phyloP scores from a whole-genome alignment of 2,888 invertebrate species.

The Pasiphila rectangulata region DNA sequence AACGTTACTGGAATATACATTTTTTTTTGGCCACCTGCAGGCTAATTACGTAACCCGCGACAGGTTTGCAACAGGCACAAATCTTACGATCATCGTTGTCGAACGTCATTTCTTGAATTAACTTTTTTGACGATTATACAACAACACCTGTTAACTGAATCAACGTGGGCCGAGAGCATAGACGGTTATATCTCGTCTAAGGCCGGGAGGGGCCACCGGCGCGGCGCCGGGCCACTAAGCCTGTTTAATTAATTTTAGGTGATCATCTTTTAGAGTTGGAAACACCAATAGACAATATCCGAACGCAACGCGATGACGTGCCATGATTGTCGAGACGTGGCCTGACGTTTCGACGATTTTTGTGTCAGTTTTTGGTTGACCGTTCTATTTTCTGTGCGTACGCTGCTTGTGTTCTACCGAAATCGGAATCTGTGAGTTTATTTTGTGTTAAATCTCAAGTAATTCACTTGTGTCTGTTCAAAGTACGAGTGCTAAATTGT shows the following conservation, averaged over 20 bases:
- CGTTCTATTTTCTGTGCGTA: conserved; percentile 29
- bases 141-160: neutral
- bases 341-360: conserved; percentile 60
- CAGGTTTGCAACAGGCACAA: too few relatives aligned
- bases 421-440: conserved; percentile 17
- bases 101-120: too few relatives aligned
- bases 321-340: conserved; percentile 69
- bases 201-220: too few relatives aligned
- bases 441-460: neutral
- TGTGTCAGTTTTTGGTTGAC: conserved; percentile 34
- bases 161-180: too few relatives aligned
- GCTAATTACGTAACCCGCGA: too few relatives aligned
- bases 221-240: too few relatives aligned
- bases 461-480: neutral
- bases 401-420: conserved; percentile 26
- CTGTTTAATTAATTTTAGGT: too few relatives aligned
- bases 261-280: conserved; percentile 11
- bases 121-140: too few relatives aligned
- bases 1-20: too few relatives aligned
- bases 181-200: too few relatives aligned
- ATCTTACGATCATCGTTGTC: too few relatives aligned
- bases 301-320: conserved; percentile 63
- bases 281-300: conserved; percentile 37
- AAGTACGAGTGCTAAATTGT: neutral
- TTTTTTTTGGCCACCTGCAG: too few relatives aligned